phyloP scores from a whole-genome alignment of 2,113 vertebrate species.

The Ploceus nigricollis region DNA sequence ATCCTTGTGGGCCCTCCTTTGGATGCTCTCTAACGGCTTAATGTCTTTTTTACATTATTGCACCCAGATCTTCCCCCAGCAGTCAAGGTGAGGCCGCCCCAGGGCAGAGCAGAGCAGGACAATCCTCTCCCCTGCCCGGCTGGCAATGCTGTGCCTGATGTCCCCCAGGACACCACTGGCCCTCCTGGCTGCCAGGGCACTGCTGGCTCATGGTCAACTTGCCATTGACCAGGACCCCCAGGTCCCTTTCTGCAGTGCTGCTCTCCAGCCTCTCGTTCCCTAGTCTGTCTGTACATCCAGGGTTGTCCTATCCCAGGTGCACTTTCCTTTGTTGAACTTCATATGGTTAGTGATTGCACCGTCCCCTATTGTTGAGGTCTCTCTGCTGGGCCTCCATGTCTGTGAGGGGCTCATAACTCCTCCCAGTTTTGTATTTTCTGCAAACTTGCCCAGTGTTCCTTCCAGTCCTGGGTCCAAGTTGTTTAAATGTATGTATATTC shows the following conservation, averaged over 20 bases:
- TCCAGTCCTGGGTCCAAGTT: accelerated
- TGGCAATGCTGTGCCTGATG: accelerated
- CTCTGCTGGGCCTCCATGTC: no score
- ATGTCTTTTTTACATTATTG: neutral
- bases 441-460: accelerated
- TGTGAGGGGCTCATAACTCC: no score
- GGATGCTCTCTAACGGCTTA: neutral
- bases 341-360: neutral
- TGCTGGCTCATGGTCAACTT: neutral
- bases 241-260: neutral
- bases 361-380: accelerated
- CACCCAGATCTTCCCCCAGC: neutral
- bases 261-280: neutral
- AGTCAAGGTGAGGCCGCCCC: accelerated
- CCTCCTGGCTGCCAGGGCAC: neutral
- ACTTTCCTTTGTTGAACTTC: neutral
- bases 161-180: accelerated
- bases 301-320: accelerated
- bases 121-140: accelerated
- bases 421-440: neutral
- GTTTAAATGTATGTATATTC: neutral
- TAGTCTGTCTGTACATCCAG: accelerated
- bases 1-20: neutral
- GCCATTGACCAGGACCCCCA: accelerated
- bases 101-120: neutral